Base-by-base conservation (phyloP, 2,113 vertebrate species). In the Dasyornis broadbenti region DNA sequence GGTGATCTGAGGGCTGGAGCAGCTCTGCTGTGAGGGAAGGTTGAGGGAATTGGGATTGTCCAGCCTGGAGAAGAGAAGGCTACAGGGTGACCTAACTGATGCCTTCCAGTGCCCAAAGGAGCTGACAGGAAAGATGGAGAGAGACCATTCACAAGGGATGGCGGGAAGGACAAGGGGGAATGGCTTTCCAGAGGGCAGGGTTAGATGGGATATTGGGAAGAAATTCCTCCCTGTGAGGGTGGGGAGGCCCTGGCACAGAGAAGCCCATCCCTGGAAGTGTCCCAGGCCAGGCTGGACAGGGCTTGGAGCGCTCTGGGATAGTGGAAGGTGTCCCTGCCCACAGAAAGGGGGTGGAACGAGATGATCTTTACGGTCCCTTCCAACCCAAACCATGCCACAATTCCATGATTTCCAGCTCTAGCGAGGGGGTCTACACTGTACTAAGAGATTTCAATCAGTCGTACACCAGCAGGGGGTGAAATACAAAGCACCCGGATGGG, bases 381-480 rank as follows among this genome's bases (percentile, higher is more conserved):
- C 68, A 24, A 54, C 18, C 53, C 68, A 68, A 79, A 28, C 15
- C 59, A 27, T 33, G 27, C n/a, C 47, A 13, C 0, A 0, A 8
- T 42, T 39, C 39, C 50, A 57, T 28, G 5, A 19, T 17, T 59
- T 16, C 50, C 49, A 60, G 33, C 49, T 79, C 60, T 35, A 16
- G 4, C 1, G 0, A 53, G 5, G 4, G 12, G 8, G 0, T 53
- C 56, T 44, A 3, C 3, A 6, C 6, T 1, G 7, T 1, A 3
- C 19, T 28, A 40, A 5, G 26, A 37, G 14, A 23, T 8, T 15
- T 7, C 39, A 40, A 23, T 26, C 53, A 40, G 14, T 18, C 37
- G 19, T 18, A 12, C 10, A 13, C 3, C 7, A 60, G 16, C 47
- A 28, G 15, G 19, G 9, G 2, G 4, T 30, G 3, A 23, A n/a